A percentile compares a stretch with the other conserved stretches of the same genome.
Evolutionary conservation across 2,888 invertebrate species (phyloP).

Genomic region (Limenitis camilla): DNA sequence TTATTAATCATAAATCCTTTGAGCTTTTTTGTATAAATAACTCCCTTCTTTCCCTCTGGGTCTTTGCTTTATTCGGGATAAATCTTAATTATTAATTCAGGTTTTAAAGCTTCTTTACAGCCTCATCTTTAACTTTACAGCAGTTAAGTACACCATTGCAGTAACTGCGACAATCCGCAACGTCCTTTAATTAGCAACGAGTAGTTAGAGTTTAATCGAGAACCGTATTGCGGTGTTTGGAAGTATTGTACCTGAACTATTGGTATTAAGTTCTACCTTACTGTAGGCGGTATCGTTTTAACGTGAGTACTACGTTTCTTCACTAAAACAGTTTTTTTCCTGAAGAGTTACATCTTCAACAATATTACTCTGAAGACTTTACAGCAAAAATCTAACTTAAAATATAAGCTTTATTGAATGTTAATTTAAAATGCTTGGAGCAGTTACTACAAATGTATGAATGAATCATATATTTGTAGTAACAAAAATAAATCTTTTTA

Average conservation of each 20-base stretch:
- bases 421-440: too few relatives aligned
- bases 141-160: conserved; percentile 5
- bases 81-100: too few relatives aligned
- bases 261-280: neutral
- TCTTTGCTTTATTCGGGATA: too few relatives aligned
- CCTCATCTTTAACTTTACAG: neutral
- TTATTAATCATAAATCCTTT: too few relatives aligned
- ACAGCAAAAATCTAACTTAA: too few relatives aligned
- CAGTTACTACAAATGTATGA: too few relatives aligned
- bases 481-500: too few relatives aligned
- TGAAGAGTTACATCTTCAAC: neutral
- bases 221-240: conserved; percentile 15
- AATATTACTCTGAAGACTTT: neutral
- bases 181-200: conserved; percentile 17
- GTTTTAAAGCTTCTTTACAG: neutral
- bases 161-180: conserved; percentile 14
- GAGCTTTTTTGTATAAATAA: too few relatives aligned
- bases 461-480: too few relatives aligned
- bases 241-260: conserved; percentile 5
- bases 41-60: too few relatives aligned
- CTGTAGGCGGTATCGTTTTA: neutral
- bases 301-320: neutral
- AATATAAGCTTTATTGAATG: too few relatives aligned
- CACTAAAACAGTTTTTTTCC: neutral
- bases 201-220: conserved; percentile 12